A percentile compares a stretch with the other conserved stretches of the same genome.
Conservation (phyloP, 2,113 vertebrate species). For the Balaenoptera acutorostrata region DNA sequence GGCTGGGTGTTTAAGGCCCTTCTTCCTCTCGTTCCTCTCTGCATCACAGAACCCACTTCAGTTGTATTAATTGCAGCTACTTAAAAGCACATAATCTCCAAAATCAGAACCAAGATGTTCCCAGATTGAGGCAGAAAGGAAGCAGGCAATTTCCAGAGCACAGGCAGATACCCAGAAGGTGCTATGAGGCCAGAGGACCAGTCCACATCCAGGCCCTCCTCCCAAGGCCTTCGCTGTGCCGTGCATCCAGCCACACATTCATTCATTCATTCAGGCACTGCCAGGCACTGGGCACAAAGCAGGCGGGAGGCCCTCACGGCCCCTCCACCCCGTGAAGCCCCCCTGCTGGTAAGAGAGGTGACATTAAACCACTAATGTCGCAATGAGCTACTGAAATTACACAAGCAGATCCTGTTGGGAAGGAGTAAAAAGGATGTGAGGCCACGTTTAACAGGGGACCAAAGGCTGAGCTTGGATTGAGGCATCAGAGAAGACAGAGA, state of each 20-base stretch:
- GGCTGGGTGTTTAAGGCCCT: neutral
- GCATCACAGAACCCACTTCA: neutral
- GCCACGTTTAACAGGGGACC: neutral
- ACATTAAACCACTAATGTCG: neutral
- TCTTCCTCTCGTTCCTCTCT: neutral
- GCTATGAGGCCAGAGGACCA: accelerated
- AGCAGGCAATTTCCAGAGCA: neutral
- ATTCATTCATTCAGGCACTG: accelerated
- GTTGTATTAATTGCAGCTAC: neutral
- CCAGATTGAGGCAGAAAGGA: neutral
- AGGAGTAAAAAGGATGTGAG: neutral
- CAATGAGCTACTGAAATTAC: neutral
- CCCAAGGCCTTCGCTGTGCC: neutral
- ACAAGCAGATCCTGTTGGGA: neutral
- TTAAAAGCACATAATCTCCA: neutral
- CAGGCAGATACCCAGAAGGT: neutral
- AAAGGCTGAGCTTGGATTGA: accelerated
- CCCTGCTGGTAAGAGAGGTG: neutral
- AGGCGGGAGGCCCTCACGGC: neutral
- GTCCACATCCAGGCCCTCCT: neutral
- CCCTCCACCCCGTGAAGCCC: neutral
- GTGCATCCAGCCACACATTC: neutral
- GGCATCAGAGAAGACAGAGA: neutral
- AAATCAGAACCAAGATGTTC: neutral
- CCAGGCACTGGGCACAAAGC: neutral